These are phyloP conservation scores for Platycnemis pennipes DNA, from an alignment of 2,888 invertebrate species.

Conservation along the genomic window DNA sequence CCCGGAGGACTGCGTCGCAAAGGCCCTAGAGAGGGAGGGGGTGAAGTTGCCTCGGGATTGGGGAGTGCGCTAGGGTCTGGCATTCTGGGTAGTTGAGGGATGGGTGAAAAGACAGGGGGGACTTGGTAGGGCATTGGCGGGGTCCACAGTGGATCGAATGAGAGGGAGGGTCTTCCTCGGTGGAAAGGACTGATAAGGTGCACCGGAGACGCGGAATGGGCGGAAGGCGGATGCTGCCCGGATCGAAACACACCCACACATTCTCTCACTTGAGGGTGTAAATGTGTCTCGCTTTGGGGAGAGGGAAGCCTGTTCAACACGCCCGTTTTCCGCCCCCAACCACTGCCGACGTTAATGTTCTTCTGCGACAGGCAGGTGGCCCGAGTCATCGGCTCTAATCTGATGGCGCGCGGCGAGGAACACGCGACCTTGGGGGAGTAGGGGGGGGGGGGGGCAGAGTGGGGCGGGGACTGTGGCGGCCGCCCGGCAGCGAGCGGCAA, in stretches of 20 bases:
- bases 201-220: background rate
- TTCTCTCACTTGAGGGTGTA: background rate
- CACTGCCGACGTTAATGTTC: background rate
- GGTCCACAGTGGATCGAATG: background rate
- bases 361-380: background rate
- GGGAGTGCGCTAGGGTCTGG: no score
- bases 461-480: background rate
- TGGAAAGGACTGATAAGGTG: background rate
- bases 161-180: background rate
- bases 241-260: no score
- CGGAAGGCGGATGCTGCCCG: background rate
- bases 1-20: background rate
- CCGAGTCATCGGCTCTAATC: background rate
- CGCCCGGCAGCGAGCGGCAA: background rate
- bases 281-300: background rate
- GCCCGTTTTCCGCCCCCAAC: background rate
- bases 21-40: background rate
- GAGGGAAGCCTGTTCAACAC: background rate
- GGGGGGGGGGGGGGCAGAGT: no score
- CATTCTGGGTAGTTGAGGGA: background rate
- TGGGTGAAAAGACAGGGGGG: background rate
- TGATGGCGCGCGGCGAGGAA: background rate
- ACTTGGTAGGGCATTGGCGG: background rate
- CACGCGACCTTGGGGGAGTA: background rate
- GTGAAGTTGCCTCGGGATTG: no score